Conservation (phyloP, 2,888 invertebrate species). For the Drosophila bunnanda region DNA sequence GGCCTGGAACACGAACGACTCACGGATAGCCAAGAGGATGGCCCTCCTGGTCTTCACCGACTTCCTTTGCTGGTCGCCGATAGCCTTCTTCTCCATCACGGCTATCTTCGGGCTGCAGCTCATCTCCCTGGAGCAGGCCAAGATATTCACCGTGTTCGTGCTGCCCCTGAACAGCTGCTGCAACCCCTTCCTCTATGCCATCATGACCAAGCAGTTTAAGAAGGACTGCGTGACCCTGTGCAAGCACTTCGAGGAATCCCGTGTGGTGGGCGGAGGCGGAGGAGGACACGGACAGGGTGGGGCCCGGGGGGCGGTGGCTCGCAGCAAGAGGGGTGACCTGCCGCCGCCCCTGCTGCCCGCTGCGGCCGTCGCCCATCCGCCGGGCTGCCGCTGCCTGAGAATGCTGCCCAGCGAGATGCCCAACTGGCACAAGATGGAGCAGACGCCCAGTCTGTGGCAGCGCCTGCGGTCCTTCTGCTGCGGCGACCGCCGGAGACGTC, state of each 20-base stretch:
- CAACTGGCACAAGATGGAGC: slow-evolving; percentile 82
- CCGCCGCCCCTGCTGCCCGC: slow-evolving; percentile 86
- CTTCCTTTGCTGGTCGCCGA: slow-evolving; percentile 99
- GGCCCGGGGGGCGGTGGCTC: slow-evolving; percentile 89
- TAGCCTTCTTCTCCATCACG: slow-evolving; percentile 97
- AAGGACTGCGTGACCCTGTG: slow-evolving; percentile 98
- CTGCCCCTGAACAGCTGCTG: slow-evolving; percentile 98
- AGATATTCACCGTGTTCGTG: slow-evolving; percentile 97
- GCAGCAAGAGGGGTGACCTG: slow-evolving; percentile 92
- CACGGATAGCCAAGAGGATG: slow-evolving; percentile 98
- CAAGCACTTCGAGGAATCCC: slow-evolving; percentile 97
- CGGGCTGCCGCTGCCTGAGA: slow-evolving; percentile 86
- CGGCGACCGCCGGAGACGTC: slow-evolving; percentile 54
- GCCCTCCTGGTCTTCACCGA: slow-evolving; percentile 98
- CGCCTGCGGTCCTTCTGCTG: slow-evolving; percentile 81
- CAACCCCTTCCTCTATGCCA: slow-evolving; percentile 99
- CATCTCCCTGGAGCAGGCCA: slow-evolving; percentile 97
- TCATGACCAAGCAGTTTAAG: slow-evolving; percentile 98
- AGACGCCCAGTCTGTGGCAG: slow-evolving; percentile 74
- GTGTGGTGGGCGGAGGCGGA: slow-evolving; percentile 86
- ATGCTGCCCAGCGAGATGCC: slow-evolving; percentile 84
- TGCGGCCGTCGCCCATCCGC: slow-evolving; percentile 80
- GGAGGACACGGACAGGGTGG: slow-evolving; percentile 49
- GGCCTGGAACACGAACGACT: slow-evolving; percentile 99
- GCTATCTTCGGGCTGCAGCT: slow-evolving; percentile 96